Base-by-base conservation (phyloP, 2,113 vertebrate species). In the Platichthys stellatus region DNA sequence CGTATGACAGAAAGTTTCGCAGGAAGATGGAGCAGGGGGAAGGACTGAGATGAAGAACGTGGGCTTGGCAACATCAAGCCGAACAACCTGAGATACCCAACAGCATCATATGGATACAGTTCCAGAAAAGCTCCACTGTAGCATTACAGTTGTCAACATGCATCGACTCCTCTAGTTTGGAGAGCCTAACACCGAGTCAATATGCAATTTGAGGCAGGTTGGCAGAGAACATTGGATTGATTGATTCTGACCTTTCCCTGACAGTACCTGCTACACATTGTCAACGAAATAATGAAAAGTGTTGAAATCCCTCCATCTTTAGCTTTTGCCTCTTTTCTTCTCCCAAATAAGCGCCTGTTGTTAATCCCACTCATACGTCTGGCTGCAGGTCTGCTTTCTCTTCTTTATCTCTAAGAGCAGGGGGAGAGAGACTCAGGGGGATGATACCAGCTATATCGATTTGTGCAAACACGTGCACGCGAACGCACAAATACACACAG, bases 231-330 rank as follows among this genome's bases (percentile, higher is more conserved):
- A 82, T 79, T 76, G 84, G 79, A 84, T 88, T 92, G 91, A 93
- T 92, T 92, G 84, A 90, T 87, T 89, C 77, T 92, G 89, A 94
- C 92, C 92, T 92, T 93, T 85, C 61, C 66, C 60, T 78, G 84
- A 90, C 88, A 86, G 89, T 81, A 69, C 63, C 85, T 77, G 85
- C 83, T 89, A 84, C 78, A 89, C 86, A 81, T 88, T 83, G 85
- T 87, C 87, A 72, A 71, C 65, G 53, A 91, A 87, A 87, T 87
- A 92, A 89, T 92, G 88, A 90, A 87, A 89, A 87, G 83, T 82
- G 85, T 83, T 77, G 78, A 86, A 88, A 91, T 92, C 86, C 86
- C 86, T 79, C 83, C 78, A 83, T 92, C 89, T 87, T 78, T 82
- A 82, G 85, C 76, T 71, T 45, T 54, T 60, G 67, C 79, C 45